Evolutionary conservation across 1,140 invertebrate genomes (phyloP).

Genomic region (Drosophila pandora): DNA sequence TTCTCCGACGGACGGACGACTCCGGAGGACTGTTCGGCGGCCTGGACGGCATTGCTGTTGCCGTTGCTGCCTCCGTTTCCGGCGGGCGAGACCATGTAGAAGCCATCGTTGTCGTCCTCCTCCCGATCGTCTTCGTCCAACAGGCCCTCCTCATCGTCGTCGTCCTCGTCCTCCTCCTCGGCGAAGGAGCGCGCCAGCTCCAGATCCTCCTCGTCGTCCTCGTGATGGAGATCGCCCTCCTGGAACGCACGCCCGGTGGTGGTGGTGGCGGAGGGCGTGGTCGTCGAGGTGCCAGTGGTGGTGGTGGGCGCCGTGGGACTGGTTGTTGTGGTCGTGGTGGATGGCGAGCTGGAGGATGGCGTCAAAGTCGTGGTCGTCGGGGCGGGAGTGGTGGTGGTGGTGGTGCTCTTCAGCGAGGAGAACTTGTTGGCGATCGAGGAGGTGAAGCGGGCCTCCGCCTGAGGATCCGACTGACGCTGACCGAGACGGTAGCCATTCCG

Average conservation of each 20-base stretch:
- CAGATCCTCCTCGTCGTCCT: constrained; percentile 12
- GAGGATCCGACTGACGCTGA: constrained; percentile 20
- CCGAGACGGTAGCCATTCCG: constrained; percentile 39
- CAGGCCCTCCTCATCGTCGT: constrained; percentile 21
- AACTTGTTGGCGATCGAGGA: constrained; percentile 58
- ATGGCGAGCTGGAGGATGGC: background rate
- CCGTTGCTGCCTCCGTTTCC: background rate
- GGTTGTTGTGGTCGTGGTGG: background rate
- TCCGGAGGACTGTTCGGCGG: background rate
- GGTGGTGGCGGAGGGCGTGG: background rate
- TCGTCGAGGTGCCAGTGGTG: background rate
- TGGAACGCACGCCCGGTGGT: background rate
- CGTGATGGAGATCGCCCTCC: background rate
- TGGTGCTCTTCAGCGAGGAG: constrained; percentile 26
- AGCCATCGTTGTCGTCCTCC: constrained; percentile 24
- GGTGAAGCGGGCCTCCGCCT: constrained; percentile 55
- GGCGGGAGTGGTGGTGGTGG: constrained; percentile 13
- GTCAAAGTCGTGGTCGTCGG: background rate
- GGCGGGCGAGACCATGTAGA: constrained; percentile 36
- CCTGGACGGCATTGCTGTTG: constrained; percentile 1
- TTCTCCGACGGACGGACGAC: constrained; percentile 44
- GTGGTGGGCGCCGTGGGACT: background rate
- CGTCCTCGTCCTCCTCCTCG: constrained; percentile 21
- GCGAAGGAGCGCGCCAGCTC: constrained; percentile 2
- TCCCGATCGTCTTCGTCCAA: constrained; percentile 22